Evolutionary conservation across 1,140 invertebrate species (phyloP).

Genomic region (Penaeus chinensis): DNA sequence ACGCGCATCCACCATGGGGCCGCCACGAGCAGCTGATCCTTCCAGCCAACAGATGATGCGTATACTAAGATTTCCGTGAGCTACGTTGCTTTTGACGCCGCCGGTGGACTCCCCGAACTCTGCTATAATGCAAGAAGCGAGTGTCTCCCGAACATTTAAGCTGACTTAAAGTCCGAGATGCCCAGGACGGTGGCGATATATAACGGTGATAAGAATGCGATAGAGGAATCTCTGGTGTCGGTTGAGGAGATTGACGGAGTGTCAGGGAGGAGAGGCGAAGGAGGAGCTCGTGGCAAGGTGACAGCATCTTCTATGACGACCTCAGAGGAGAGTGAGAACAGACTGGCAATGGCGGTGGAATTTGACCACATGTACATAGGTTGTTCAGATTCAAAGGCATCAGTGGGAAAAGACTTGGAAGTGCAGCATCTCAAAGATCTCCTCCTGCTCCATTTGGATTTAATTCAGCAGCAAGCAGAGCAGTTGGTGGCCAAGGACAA

Average conservation of each 20-base stretch:
- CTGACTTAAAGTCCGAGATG: conserved; percentile 35
- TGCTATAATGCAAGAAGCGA: conserved; percentile 37
- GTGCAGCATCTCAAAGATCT: conserved; percentile 52
- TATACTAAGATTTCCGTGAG: conserved; percentile 30
- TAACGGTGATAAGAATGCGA: conserved; percentile 49
- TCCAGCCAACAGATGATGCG: conserved; percentile 39
- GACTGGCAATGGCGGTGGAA: conserved; percentile 53
- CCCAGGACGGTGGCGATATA: conserved; percentile 40
- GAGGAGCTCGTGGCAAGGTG: background rate
- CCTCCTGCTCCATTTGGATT: conserved; percentile 43
- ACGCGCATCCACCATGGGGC: conserved; percentile 22
- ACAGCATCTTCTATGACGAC: conserved; percentile 33
- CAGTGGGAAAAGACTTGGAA: conserved; percentile 53
- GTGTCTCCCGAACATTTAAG: background rate
- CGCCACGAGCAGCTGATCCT: conserved; percentile 40
- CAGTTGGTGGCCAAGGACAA: conserved; percentile 50
- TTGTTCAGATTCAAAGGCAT: conserved; percentile 51
- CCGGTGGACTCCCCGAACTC: background rate
- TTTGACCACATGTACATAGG: conserved; percentile 56
- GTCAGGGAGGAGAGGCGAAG: conserved; percentile 25
- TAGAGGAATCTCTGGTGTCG: conserved; percentile 28
- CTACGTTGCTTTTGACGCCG: background rate
- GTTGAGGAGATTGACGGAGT: conserved; percentile 34
- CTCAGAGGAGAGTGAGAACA: conserved; percentile 27
- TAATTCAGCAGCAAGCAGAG: conserved; percentile 54